These are phyloP conservation scores for Notothenia coriiceps DNA, from an alignment of 2,113 vertebrate species.

Conservation along the genomic window DNA sequence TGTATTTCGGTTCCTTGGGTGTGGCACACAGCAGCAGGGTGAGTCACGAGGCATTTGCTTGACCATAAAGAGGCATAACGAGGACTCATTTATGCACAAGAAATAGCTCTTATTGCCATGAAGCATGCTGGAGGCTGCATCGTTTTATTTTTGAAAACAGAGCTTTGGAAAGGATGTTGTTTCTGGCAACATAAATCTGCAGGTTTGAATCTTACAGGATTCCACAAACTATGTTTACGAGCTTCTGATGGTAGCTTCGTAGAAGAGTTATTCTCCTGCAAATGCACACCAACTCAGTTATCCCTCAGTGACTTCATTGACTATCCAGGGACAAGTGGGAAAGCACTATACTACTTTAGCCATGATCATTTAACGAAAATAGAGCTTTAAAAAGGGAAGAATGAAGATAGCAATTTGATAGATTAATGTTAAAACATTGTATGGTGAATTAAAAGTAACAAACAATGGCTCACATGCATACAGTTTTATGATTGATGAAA, in stretches of 20 bases:
- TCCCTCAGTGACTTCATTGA: constrained; percentile 12
- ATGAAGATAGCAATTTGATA: neutral
- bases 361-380: constrained; percentile 2
- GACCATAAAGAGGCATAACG: constrained; percentile 52
- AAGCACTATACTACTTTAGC: neutral
- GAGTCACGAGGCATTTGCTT: constrained; percentile 62
- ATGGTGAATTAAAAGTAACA: neutral
- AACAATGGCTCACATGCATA: neutral
- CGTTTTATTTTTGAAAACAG: neutral
- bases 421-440: neutral
- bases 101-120: constrained; percentile 18
- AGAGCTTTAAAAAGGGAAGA: neutral
- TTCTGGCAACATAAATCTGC: constrained; percentile 29
- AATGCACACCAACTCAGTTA: neutral
- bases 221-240: constrained; percentile 37
- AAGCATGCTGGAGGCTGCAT: constrained; percentile 13
- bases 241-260: constrained; percentile 10
- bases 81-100: constrained; percentile 19
- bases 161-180: constrained; percentile 21
- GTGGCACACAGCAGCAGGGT: constrained; percentile 38
- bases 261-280: neutral
- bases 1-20: constrained; percentile 62
- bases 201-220: constrained; percentile 38
- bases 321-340: neutral
- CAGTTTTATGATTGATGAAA: neutral